Base-by-base conservation (phyloP, 1,140 invertebrate genomes). In the Battus philenor region DNA sequence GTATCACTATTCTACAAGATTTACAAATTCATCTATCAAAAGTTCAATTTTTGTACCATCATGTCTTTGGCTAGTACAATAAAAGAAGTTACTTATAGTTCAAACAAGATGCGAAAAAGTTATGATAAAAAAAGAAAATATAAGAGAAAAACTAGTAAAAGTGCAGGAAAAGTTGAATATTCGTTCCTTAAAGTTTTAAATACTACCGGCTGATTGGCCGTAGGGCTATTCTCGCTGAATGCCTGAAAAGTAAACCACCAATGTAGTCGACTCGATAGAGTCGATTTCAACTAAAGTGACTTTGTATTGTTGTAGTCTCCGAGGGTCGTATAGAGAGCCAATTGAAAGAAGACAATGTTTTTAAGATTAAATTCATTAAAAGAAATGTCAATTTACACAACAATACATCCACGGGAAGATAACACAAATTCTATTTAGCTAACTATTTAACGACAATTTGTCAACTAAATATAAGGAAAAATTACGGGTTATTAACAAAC, bases 131-230 rank as follows among this genome's bases (percentile, higher is more conserved):
- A 70, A 74, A 76, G 66, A 66, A 60, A 68, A 75, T 45, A 59
- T 26, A 63, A 61, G 54, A 51, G 39, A 71, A 70, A 66, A 68
- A 80, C 76, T 82, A 84, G 59, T 71, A 72, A n/a, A 54, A 82
- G 80, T 85, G 80, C 80, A 85, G 74, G 72, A 81, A 82, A 77
- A 74, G 45, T 75, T 52, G 76, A 76, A 76, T 49, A 69, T 73
- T 81, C 77, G 80, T 77, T 85, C 78, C 73, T 68, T 85, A 82
- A 78, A 80, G 73, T 77, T 77, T 75, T 72, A 68, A 84, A 84
- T 87, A 87, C 83, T 90, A 90, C 89, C 89, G 89, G 88, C 88
- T 90, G 87, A 87, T 87, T 88, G 82, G 88, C 87, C 85, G 89
- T 87, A 82, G 90, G 89, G 87, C 89, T 90, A 90, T 89, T 90